Conservation (phyloP, 2,888 invertebrate genomes). For the Lepetodrilus schrolli region DNA sequence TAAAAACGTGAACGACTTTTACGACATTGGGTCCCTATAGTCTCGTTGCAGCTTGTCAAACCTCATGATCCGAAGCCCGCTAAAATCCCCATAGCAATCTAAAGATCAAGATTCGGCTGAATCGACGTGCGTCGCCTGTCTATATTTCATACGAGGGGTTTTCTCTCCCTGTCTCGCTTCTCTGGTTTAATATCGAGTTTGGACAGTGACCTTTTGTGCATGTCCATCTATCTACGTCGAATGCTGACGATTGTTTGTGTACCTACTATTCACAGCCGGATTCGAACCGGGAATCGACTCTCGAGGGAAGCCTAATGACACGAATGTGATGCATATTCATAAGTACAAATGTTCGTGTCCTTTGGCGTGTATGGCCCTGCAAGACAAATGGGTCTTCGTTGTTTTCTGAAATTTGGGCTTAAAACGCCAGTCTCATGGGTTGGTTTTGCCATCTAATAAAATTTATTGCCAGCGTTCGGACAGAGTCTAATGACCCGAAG, state of each 20-base stretch:
- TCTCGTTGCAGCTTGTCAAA: slow-evolving; percentile 6
- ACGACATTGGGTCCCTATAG: not conserved
- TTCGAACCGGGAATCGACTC: not conserved
- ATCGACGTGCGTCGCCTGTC: not conserved
- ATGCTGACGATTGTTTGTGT: not conserved
- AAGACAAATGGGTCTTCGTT: slow-evolving; percentile 31
- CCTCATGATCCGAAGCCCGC: not conserved
- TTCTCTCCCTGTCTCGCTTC: not conserved
- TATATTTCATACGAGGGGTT: not conserved
- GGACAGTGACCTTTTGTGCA: slow-evolving; percentile 21
- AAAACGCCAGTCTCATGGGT: slow-evolving; percentile 21
- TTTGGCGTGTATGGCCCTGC: not conserved
- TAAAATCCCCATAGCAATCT: slow-evolving; percentile 9
- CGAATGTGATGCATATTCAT: slow-evolving; percentile 19
- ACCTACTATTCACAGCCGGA: not conserved
- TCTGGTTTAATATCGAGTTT: slow-evolving; percentile 17
- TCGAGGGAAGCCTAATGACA: slow-evolving; percentile 8
- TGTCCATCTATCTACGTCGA: slow-evolving; percentile 21
- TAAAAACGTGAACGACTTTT: slow-evolving; percentile 26
- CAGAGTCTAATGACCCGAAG: not conserved
- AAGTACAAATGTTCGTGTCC: slow-evolving; percentile 1
- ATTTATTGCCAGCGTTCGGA: slow-evolving; percentile 24
- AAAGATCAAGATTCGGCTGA: slow-evolving; percentile 3
- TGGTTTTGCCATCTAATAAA: slow-evolving; percentile 29
- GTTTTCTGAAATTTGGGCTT: not conserved